Evolutionary conservation across 2,797 vertebrate genomes (phyloP).

Genomic region (Brachyalestes nurse): DNA sequence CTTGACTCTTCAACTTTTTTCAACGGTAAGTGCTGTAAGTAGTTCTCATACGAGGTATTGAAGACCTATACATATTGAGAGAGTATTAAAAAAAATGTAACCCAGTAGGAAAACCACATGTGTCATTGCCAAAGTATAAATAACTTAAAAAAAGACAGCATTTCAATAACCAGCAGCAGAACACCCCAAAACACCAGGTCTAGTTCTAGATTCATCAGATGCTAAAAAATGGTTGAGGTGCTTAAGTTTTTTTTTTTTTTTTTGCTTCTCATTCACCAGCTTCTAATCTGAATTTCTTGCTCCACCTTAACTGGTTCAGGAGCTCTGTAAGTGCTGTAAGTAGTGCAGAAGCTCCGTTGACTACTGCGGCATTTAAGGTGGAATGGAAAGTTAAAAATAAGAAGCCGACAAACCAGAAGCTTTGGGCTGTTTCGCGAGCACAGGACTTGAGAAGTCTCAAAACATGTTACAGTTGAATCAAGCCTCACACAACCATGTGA

Average conservation of each 20-base stretch:
- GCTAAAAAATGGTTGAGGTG: not conserved
- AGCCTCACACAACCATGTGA: not conserved
- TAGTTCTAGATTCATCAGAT: conserved; percentile 9
- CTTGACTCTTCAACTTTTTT: conserved; percentile 76
- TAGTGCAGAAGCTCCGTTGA: no score
- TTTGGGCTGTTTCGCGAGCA: not conserved
- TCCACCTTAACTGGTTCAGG: no score
- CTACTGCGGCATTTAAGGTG: no score
- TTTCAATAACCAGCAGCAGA: conserved; percentile 71
- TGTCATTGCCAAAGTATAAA: conserved; percentile 72
- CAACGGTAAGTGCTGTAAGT: conserved; percentile 84
- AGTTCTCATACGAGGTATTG: conserved; percentile 80
- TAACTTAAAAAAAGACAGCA: conserved; percentile 69
- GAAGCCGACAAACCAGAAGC: no score
- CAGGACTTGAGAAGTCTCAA: not conserved
- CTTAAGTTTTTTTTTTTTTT: not conserved
- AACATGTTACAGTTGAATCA: not conserved
- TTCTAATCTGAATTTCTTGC: no score
- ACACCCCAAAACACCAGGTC: conserved; percentile 2
- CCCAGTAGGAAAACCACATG: conserved; percentile 71
- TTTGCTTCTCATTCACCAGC: no score
- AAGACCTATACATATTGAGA: conserved; percentile 71
- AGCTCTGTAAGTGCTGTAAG: no score
- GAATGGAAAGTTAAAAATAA: no score
- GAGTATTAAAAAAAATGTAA: conserved; percentile 67